These are phyloP conservation scores for Ceratosolen fusciceps DNA, from an alignment of 1,140 invertebrate species.

Conservation along the genomic window DNA sequence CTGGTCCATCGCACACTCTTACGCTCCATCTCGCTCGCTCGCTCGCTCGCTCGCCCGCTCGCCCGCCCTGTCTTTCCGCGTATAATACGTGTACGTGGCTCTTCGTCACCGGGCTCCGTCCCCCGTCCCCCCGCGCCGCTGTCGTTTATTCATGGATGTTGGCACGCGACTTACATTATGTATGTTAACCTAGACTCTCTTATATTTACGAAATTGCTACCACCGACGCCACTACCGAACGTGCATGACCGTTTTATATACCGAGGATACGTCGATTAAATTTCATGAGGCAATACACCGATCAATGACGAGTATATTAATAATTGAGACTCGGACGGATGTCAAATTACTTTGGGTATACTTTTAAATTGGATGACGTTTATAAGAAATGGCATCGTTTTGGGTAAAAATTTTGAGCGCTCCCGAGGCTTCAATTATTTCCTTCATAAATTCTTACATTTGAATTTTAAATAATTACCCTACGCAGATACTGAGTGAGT, in stretches of 20 bases:
- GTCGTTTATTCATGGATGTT: constrained; percentile 54
- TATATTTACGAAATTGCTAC: constrained; percentile 45
- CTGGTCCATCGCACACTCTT: neutral
- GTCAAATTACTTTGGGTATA: constrained; percentile 24
- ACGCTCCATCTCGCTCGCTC: neutral
- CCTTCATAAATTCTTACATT: constrained; percentile 11
- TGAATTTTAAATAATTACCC: constrained; percentile 15
- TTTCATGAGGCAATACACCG: constrained; percentile 33
- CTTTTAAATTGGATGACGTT: constrained; percentile 31
- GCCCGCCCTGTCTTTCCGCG: neutral
- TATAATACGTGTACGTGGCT: neutral
- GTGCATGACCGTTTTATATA: constrained; percentile 7
- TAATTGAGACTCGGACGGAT: constrained; percentile 29
- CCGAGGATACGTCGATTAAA: constrained; percentile 38
- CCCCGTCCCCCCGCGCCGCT: neutral
- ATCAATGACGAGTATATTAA: constrained; percentile 37
- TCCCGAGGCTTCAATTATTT: neutral
- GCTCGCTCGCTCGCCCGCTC: constrained; percentile 9
- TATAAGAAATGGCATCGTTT: constrained; percentile 16
- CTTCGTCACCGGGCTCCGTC: too few relatives aligned
- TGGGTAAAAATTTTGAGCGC: neutral
- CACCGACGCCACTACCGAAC: neutral
- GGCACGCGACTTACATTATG: constrained; percentile 60
- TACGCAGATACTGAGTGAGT: too few relatives aligned
- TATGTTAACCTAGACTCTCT: constrained; percentile 42